Evolutionary conservation across 2,888 invertebrate genomes (phyloP).

Genomic region (Diachrysia chrysitis): DNA sequence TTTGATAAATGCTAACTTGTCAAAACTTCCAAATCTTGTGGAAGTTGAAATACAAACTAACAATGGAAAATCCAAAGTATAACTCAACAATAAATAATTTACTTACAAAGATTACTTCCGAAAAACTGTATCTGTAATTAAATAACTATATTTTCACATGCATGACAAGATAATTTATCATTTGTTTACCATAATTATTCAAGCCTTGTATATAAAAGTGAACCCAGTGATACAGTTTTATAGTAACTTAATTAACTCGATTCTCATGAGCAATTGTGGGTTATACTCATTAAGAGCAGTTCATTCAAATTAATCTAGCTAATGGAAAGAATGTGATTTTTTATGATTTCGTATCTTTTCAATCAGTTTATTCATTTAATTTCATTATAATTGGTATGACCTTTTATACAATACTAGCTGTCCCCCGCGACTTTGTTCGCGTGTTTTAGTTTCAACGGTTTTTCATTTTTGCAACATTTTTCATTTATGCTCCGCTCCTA

Average conservation of each 20-base stretch:
- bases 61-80: not conserved
- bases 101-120: not conserved
- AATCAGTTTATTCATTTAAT: not conserved
- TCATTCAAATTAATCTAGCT: constrained; percentile 16
- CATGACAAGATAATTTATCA: constrained; percentile 15
- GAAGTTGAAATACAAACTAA: not conserved
- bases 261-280: constrained; percentile 36
- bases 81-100: not conserved
- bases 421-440: too few species aligned
- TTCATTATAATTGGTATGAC: not conserved
- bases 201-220: not conserved
- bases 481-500: too few species aligned
- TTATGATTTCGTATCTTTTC: not conserved
- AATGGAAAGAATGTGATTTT: not conserved
- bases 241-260: constrained; percentile 27
- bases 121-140: constrained; percentile 13
- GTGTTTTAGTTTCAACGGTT: too few species aligned
- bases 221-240: constrained; percentile 18
- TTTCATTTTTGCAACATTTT: too few species aligned
- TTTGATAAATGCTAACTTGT: too few species aligned
- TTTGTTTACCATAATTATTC: constrained; percentile 22
- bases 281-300: constrained; percentile 28
- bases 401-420: not conserved
- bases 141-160: constrained; percentile 12
- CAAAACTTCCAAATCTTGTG: not conserved